phyloP scores from a whole-genome alignment of 1,140 invertebrate genomes.

The Meloidogyne floridensis region DNA sequence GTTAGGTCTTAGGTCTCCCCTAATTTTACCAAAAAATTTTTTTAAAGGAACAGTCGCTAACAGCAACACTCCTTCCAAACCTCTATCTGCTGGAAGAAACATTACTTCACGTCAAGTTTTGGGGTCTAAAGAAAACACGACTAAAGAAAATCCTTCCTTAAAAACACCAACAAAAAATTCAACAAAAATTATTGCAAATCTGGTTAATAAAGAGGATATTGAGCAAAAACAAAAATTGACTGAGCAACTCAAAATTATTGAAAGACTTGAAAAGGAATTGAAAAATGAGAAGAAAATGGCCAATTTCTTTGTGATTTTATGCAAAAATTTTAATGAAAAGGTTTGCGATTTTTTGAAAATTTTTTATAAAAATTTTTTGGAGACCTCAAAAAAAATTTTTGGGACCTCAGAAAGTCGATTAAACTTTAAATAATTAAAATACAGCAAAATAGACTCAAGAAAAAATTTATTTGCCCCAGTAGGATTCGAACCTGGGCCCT shows the following conservation, averaged over 20 bases:
- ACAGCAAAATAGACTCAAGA: too few species aligned
- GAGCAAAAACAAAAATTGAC: neutral
- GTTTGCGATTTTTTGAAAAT: neutral
- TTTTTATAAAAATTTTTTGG: too few species aligned
- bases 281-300: neutral
- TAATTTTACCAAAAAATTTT: neutral
- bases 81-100: neutral
- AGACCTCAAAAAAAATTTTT: too few species aligned
- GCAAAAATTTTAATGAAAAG: neutral
- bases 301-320: slow-evolving; percentile 11
- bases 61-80: neutral
- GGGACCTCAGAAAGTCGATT: too few species aligned
- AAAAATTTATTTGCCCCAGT: too few species aligned
- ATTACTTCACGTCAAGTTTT: slow-evolving; percentile 13
- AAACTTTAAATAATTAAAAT: too few species aligned
- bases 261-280: neutral
- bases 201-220: slow-evolving; percentile 1
- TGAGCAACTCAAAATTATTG: neutral
- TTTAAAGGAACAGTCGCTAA: neutral
- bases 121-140: slow-evolving; percentile 8
- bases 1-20: too few species aligned
- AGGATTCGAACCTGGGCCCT: too few species aligned
- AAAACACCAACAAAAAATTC: neutral
- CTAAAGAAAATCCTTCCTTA: neutral
- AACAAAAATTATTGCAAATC: neutral